Conservation (phyloP, 2,888 invertebrate species). For the Plagodis dolabraria region DNA sequence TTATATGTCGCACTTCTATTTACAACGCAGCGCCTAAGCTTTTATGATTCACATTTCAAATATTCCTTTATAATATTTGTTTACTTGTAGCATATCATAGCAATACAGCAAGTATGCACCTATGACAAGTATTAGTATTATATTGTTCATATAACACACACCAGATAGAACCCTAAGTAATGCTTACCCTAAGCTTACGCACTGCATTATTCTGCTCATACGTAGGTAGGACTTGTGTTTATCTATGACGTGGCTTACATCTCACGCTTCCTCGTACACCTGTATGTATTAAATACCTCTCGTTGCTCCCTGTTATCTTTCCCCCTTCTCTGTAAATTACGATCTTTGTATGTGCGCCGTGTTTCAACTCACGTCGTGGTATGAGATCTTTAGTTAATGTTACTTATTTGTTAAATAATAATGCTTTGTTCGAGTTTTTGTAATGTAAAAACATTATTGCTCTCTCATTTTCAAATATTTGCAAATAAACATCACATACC, state of each 20-base stretch:
- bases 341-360: slow-evolving; percentile 49
- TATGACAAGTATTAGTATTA: no score
- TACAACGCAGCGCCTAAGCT: slow-evolving; percentile 17
- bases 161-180: no score
- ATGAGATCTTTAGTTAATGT: slow-evolving; percentile 35
- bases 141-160: no score
- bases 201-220: slow-evolving; percentile 18
- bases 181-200: slow-evolving; percentile 1
- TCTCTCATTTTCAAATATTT: no score
- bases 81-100: no score
- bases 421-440: no score
- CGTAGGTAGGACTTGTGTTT: slow-evolving; percentile 57
- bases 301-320: slow-evolving; percentile 64
- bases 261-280: slow-evolving; percentile 57
- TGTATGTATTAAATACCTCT: slow-evolving; percentile 60
- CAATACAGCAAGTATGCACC: no score
- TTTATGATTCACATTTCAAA: slow-evolving; percentile 1
- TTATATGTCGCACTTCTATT: slow-evolving; percentile 25
- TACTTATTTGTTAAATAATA: not conserved
- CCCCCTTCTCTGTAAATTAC: slow-evolving; percentile 61
- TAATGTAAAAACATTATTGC: no score
- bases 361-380: slow-evolving; percentile 38
- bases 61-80: no score
- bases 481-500: no score
- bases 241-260: slow-evolving; percentile 57